Evolutionary conservation across 2,797 vertebrate genomes (phyloP).

Genomic region (Columba guinea): DNA sequence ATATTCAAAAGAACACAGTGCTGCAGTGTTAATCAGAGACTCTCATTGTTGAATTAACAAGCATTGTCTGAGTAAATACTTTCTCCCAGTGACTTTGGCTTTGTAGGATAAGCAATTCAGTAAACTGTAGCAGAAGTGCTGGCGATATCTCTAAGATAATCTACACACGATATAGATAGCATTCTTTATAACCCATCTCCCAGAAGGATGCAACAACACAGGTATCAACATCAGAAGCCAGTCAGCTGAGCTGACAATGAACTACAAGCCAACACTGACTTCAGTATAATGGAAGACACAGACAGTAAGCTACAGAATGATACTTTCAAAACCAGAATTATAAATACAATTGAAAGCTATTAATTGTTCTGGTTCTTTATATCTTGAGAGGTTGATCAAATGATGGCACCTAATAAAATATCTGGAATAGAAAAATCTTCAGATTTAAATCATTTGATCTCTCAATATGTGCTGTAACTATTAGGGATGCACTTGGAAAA

Average conservation of each 20-base stretch:
- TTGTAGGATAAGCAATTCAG: neutral
- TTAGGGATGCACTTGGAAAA: neutral
- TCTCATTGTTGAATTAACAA: slow-evolving; percentile 55
- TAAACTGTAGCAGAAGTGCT: neutral
- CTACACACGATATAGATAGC: neutral
- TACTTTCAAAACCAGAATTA: neutral
- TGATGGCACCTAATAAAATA: neutral
- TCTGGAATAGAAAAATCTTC: neutral
- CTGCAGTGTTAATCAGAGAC: slow-evolving; percentile 62
- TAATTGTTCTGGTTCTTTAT: neutral
- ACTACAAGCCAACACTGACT: neutral
- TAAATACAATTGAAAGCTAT: neutral
- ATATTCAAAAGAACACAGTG: slow-evolving; percentile 41
- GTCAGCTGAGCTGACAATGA: neutral
- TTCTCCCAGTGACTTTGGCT: neutral
- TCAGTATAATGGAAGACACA: neutral
- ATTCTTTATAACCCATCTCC: neutral
- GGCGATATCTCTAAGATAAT: neutral
- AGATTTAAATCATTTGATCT: neutral
- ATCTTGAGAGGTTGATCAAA: neutral
- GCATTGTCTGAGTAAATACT: slow-evolving; percentile 41
- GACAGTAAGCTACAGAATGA: neutral
- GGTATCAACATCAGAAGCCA: neutral
- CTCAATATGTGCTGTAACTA: neutral
- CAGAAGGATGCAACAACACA: neutral